Percentiles rank a stretch among this genome's conserved stretches.
Conservation (phyloP, 2,113 vertebrate genomes). For the Platichthys flesus region DNA sequence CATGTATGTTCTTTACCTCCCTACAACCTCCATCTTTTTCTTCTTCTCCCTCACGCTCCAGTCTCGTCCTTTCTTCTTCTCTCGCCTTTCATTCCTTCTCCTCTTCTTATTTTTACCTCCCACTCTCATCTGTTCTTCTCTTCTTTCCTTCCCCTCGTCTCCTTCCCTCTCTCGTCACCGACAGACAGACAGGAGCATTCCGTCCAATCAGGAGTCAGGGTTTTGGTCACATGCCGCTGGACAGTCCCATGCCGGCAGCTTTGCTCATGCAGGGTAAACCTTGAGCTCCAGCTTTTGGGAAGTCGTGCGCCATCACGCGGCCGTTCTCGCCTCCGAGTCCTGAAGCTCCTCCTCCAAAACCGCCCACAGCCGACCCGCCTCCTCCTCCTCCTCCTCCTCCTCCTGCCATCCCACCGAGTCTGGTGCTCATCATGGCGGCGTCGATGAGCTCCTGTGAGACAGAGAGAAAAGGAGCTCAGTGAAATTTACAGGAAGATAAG, state of each 20-base stretch:
- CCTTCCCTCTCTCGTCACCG: not conserved
- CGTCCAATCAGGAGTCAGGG: slow-evolving; percentile 31
- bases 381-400: slow-evolving; percentile 37
- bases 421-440: slow-evolving; percentile 90
- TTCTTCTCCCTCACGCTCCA: too few relatives aligned
- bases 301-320: slow-evolving; percentile 89
- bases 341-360: slow-evolving; percentile 54
- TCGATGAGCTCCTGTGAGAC: slow-evolving; percentile 89
- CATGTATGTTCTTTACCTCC: too few relatives aligned
- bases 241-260: slow-evolving; percentile 88
- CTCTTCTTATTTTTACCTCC: not conserved
- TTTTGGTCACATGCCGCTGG: slow-evolving; percentile 86
- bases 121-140: not conserved
- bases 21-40: too few relatives aligned
- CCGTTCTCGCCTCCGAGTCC: slow-evolving; percentile 88
- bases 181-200: not conserved
- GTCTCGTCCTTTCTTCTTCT: too few relatives aligned
- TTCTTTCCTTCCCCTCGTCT: not conserved
- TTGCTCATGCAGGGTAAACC: slow-evolving; percentile 93
- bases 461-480: not conserved
- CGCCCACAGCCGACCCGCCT: not conserved
- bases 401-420: slow-evolving; percentile 82
- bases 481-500: not conserved
- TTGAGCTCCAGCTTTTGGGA: slow-evolving; percentile 88
- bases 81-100: not conserved